A percentile compares a stretch with the other conserved stretches of the same genome.
phyloP scores from a whole-genome alignment of 2,113 vertebrate genomes.

The Notarius lentiginosus region DNA sequence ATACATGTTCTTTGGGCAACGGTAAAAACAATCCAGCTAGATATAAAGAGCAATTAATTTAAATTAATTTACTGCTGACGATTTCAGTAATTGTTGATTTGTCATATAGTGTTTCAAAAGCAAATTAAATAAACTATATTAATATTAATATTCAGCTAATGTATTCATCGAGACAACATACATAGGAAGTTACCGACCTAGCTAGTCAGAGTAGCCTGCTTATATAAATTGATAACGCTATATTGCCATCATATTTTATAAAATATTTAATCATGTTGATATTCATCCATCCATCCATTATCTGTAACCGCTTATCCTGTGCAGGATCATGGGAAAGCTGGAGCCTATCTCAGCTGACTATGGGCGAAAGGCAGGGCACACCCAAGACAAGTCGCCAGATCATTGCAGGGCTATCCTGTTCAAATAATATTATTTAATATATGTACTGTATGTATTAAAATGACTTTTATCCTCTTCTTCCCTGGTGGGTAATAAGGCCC shows the following conservation, averaged over 20 bases:
- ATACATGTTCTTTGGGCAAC: not conserved
- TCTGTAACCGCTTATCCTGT: no score
- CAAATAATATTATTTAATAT: not conserved
- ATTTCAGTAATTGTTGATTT: not conserved
- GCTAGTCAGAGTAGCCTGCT: not conserved
- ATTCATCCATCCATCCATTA: no score
- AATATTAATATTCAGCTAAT: not conserved
- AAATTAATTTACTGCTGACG: not conserved
- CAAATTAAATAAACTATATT: not conserved
- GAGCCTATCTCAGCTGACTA: no score
- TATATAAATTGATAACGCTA: not conserved
- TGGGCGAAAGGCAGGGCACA: no score
- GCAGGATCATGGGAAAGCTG: no score
- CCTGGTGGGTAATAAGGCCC: no score
- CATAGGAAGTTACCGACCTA: not conserved
- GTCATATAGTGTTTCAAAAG: not conserved
- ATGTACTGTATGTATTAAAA: not conserved
- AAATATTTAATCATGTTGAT: not conserved
- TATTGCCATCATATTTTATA: not conserved
- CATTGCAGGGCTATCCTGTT: no score
- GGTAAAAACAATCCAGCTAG: not conserved
- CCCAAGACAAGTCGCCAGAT: no score
- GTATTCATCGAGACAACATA: not conserved
- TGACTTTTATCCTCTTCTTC: no score
- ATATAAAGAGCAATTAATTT: not conserved